Base-by-base conservation (phyloP, 2,797 vertebrate genomes). In the Psittacula derbiana region DNA sequence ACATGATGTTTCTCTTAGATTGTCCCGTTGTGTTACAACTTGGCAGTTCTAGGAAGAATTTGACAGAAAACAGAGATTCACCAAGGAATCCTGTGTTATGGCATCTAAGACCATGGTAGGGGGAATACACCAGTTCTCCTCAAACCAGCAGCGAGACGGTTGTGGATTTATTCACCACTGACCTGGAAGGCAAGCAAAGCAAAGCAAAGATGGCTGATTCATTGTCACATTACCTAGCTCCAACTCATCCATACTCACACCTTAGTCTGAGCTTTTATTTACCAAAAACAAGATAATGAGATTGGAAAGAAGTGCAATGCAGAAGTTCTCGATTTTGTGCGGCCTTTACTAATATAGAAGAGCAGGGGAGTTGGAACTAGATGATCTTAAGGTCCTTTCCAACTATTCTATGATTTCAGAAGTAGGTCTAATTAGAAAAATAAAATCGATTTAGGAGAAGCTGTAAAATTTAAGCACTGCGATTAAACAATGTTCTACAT, bases 231-330 rank as follows among this genome's bases (percentile, higher is more conserved):
- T 7, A n/a, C 20, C 44, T 64, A 25, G 6, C 49, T 72, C 60
- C 4, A 8, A 43, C 28, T 25, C n/a, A 81, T 3, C 10, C 30
- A 49, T 11, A 47, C 8, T 6, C 38, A 60, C 17, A 10, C 12
- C 28, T 72, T 25, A 31, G 4, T 31, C 17, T 8, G 2, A 82
- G 50, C 31, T 36, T 18, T 27, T 17, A 19, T 16, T 33, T 18
- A 38, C 24, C 31, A 66, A 49, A 91, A 57, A 0, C 8, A 62
- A 27, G 40, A 9, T 1, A n/a, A n/a, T 0, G 5, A 53, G 10
- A 19, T 15, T 31, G 24, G 8, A 72, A 66, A 79, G 9, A 38
- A 20, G 3, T 10, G 4, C 4, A 40, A 46, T 62, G 12, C 20
- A 49, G 40, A 83, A 14, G 8, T 25, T 49, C 31, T 69, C 4